Base-by-base conservation (phyloP, 2,797 vertebrate species). In the Manis crassicaudata region DNA sequence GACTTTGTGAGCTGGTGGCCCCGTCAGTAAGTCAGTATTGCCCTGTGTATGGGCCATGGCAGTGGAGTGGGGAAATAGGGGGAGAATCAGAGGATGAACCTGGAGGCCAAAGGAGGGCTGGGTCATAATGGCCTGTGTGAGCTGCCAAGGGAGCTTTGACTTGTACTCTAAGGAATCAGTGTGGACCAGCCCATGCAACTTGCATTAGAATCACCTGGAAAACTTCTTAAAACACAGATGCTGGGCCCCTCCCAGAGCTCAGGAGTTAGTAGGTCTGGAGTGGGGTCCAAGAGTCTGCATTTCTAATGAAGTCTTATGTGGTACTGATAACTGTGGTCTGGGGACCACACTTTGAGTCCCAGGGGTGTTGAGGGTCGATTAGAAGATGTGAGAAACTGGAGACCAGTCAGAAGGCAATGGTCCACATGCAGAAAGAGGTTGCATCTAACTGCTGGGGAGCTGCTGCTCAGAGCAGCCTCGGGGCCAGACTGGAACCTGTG, bases 291-390 rank as follows among this genome's bases (percentile, higher is more conserved):
- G 62, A 75, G 37, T 73, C 35, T 85, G 52, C 20, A 37, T 72
- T 86, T 83, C 65, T 75, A n/a, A 76, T 13, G 90, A 35, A 16
- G 18, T 67, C 27, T 92, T n/a, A 50, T 35, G 37, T 60, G 62
- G 13, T 35, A 20, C 14, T 43, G 32, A 77, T 88, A 35, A 35
- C 35, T 62, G 3, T 72, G 27, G 32, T 40, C 56, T 88, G 46
- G 89, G 58, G 29, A 40, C 87, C 43, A 52, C 68, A 54, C 20
- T 88, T 60, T 37, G 60, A 46, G 65, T 40, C 46, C 43, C 32
- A 25, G 35, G 37, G 6, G 3, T 37, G 7, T 20, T 23, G 5
- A 65, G 7, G 4, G 7, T 63, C 17, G 23, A 13, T 63, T 54
- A 63, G 62, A 83, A 70, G 52, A 91, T 40, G 54, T 54, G 50